phyloP scores from a whole-genome alignment of 2,888 invertebrate species.

The Nomada goodeniana region DNA sequence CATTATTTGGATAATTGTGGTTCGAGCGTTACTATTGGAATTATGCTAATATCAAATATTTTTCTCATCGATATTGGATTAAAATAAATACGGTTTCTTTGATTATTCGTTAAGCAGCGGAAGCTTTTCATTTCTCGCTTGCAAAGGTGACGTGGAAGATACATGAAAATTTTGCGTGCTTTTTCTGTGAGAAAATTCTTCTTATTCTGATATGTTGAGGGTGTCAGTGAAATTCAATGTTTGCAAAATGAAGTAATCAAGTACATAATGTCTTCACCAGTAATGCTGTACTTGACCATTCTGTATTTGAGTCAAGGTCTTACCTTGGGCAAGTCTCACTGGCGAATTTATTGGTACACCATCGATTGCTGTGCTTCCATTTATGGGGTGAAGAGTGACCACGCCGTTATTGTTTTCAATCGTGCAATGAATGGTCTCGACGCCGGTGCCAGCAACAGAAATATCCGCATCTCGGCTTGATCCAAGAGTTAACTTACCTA shows the following conservation, averaged over 20 bases:
- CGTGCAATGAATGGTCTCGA: constrained; percentile 93
- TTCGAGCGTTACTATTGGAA: too few species aligned
- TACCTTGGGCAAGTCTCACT: constrained; percentile 93
- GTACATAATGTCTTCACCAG: constrained; percentile 17
- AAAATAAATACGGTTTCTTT: background rate
- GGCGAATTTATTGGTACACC: constrained; percentile 90
- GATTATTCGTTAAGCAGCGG: too few species aligned
- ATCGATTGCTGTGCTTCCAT: constrained; percentile 90
- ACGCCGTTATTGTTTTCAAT: constrained; percentile 94
- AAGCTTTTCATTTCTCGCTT: too few species aligned
- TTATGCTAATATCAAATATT: background rate
- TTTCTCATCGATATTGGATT: background rate
- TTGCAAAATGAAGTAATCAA: background rate
- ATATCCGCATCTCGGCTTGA: constrained; percentile 93
- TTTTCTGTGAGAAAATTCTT: background rate
- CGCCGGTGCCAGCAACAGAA: constrained; percentile 93
- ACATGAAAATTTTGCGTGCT: background rate
- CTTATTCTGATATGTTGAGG: background rate
- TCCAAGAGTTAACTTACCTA: constrained; percentile 93
- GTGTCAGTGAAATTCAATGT: background rate
- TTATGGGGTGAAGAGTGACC: constrained; percentile 93
- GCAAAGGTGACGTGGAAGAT: background rate
- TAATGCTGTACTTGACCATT: constrained; percentile 4
- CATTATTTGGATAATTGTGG: too few species aligned
- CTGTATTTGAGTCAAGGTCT: constrained; percentile 71